Conservation (phyloP, 1,140 invertebrate genomes). For the Phymorhynchus buccinoides region DNA sequence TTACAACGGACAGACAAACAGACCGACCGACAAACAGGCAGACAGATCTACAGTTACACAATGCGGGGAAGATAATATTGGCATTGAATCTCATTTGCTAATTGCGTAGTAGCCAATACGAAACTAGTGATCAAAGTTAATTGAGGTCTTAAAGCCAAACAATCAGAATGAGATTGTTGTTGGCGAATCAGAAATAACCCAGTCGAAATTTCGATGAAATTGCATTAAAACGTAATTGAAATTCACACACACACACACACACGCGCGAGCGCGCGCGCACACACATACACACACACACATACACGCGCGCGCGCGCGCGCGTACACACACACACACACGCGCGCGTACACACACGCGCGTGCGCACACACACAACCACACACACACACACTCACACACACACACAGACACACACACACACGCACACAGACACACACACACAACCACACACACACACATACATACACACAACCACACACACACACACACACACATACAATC, state of each 20-base stretch:
- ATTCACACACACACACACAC: background rate
- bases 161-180: background rate
- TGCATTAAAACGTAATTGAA: background rate
- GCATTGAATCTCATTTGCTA: background rate
- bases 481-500: background rate
- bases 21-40: no score
- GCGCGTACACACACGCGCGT: background rate
- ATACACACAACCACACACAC: background rate
- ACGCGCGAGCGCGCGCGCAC: no score
- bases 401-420: no score
- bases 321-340: background rate
- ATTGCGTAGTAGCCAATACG: background rate
- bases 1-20: no score
- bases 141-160: no score
- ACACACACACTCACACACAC: no score
- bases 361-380: no score
- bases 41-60: no score
- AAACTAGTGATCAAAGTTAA: background rate
- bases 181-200: background rate
- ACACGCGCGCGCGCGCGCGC: background rate
- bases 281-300: background rate
- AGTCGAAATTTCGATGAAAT: background rate
- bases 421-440: no score
- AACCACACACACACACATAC: background rate
- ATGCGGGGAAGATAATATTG: background rate